Base-by-base conservation (phyloP, 2,797 vertebrate species). In the Hyperoplus lanceolatus region DNA sequence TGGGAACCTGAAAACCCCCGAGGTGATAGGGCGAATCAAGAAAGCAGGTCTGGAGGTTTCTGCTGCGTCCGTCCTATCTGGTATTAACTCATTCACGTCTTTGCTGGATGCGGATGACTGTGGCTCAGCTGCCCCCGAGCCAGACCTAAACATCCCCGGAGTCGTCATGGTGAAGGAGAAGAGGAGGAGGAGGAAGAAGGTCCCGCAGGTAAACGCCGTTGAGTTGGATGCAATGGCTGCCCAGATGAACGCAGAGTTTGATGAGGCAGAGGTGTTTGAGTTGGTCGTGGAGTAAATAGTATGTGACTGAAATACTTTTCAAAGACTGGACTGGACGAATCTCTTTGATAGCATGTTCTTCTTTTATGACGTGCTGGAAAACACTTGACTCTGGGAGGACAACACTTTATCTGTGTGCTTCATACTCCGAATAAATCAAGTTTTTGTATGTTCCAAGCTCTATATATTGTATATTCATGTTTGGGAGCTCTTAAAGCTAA, bases 191-290 rank as follows among this genome's bases (percentile, higher is more conserved):
- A 86, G 56, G 83, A 87, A 10, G 87, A 93, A 89, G 82, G 72
- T 92, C 39, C 83, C 73, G 84, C 77, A 87, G 81, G 86, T 94
- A 0, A 56, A 57, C 67, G n/a, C 11, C 43, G 50, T 45, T 0
- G 90, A 93, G 86, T 46, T 94, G 83, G 89, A 93, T 12, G 82
- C 13, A 0, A 84, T 94, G 66, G 90, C 87, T 13, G 93, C 90
- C 1, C 39, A 71, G 77, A 91, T 93, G 93, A 93, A 94, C 80
- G 90, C 87, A 0, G 91, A 91, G 88, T 93, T 93, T 66, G 87
- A 87, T 14, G 81, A 91, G 79, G 93, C 93, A 1, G 92, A 92
- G 38, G 80, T 57, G 21, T 94, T 93, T 15, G 82, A 93, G 73
- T 38, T 93, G 83, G 8, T 88, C 0, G 92, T 94, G 86, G 93